Evolutionary conservation across 2,113 vertebrate species (phyloP), one percentile per base, ranked within the genome.

Genomic region (Leptodactylus fuscus): DNA sequence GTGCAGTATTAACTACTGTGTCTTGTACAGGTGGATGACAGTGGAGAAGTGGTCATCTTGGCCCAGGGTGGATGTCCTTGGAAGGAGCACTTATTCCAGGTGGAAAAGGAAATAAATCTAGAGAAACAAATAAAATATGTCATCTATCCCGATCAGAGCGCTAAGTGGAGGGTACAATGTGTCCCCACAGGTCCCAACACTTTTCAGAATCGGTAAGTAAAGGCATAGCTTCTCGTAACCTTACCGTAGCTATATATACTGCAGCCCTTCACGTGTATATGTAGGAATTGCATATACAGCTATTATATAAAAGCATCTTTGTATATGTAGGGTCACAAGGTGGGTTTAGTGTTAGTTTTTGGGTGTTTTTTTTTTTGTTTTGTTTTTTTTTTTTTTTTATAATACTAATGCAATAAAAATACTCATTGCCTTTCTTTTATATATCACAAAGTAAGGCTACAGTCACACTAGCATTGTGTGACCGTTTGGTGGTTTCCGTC

Each of bases 141-240:
- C 81, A 89, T 99, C 58, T 99, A 95, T 87, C 79, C 92, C 0
- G 97, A 99, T 90, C 95, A 92, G 86, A 90, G 89, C 0, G 94
- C 93, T 44, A 94, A 97, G 83, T 98, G 97, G 98, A 92, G 97
- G 46, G 90, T 97, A n/a, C 97, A 99, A 91, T 98, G 97, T 86
- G 96, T 99, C 4, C 97, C 98, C 0, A 88, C 86, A 0, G 95
- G 94, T 0, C 94, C 93, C 27, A 92, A 95, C 90, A 96, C 95
- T 67, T 99, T 97, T 91, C 91, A 96, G 83, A 98, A 96, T 93
- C 94, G 97, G 97, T 97, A 62, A 91, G 91, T 22, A 20, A 24
- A 15, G n/a, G 5, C 6, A 1, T 62, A 9, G 32, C 13, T 12
- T 44, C 41, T 44, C 9, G 41, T 44, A 44, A 44, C 41, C 41